Evolutionary conservation across 2,888 invertebrate species (phyloP), one percentile per base, ranked within the genome.

Genomic region (Coleophora flavipennella): DNA sequence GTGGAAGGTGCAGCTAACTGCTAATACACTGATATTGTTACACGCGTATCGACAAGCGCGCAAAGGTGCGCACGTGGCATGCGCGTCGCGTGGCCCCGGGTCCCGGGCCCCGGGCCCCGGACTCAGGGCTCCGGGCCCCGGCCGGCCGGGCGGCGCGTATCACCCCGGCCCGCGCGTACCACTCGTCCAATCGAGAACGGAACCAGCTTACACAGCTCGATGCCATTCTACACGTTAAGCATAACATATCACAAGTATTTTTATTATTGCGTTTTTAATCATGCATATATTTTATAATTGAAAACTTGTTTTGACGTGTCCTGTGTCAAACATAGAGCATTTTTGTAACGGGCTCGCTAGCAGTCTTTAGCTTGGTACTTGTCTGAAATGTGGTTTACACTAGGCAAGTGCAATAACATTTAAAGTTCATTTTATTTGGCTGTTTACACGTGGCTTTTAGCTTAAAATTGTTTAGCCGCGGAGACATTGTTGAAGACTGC

Each of bases 321-420:
- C 68, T 62, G 69, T 73, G 70, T 73, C 58, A 58, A 66, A 70
- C 67, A 70, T 66, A 63, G 71, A 54, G 53, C 65, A 61, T 60
- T 58, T 43, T 53, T 50, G 41, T 50, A 40, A 38, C 38, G 29
- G 4, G 29, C 29, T 20, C 6, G 20, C 20, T 20, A 20, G 20
- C 20, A 6, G 20, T 20, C 3, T 6, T 20, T 20, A 4, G 6
- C 20, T 3, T 20, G 20, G 20, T 20, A 20, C 20, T 20, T 20
- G 20, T 20, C 34, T n/a, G n/a, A n/a, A 12, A 13, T 35, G 20
- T 11, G 12, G 1, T 10, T 3, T n/a, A n/a, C n/a, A n/a, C n/a
- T n/a, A n/a, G n/a, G n/a, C n/a, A n/a, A n/a, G n/a, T n/a, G n/a
- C n/a, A n/a, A n/a, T n/a, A n/a, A n/a, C n/a, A n/a, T n/a, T n/a